Conservation (phyloP, 2,797 vertebrate species). For the Semotilus atromaculatus region DNA sequence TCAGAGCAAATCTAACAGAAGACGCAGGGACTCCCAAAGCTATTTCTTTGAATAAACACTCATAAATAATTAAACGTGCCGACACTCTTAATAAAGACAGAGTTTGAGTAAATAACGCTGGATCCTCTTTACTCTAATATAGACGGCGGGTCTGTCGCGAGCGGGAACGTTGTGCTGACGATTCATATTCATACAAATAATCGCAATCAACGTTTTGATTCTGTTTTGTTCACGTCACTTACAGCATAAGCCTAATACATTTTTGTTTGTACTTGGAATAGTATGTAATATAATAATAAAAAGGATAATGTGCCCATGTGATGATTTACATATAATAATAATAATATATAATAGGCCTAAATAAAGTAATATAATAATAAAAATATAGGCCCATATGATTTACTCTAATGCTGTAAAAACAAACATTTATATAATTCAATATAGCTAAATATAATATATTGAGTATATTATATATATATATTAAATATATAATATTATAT, state of each 20-base stretch:
- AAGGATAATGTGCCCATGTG: not conserved
- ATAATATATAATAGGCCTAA: no score
- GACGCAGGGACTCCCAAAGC: slow-evolving; percentile 34
- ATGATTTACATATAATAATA: not conserved
- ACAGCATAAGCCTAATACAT: not conserved
- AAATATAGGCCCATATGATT: no score
- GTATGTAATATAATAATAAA: not conserved
- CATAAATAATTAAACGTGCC: slow-evolving; percentile 43
- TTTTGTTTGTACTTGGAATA: not conserved
- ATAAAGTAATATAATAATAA: no score
- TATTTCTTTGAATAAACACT: slow-evolving; percentile 39
- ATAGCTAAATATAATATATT: no score
- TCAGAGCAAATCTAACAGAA: slow-evolving; percentile 44
- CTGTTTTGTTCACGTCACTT: not conserved
- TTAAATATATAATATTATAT: no score
- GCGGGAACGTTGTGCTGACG: not conserved
- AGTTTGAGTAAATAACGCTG: slow-evolving; percentile 41
- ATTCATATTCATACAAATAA: not conserved
- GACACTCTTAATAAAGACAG: slow-evolving; percentile 48
- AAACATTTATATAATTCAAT: no score
- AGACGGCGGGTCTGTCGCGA: not conserved
- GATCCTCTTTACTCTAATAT: not conserved
- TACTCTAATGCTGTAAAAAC: no score
- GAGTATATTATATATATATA: no score
- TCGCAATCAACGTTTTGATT: not conserved